Base-by-base conservation (phyloP, 1,140 invertebrate genomes). In the Papilio glaucus region DNA sequence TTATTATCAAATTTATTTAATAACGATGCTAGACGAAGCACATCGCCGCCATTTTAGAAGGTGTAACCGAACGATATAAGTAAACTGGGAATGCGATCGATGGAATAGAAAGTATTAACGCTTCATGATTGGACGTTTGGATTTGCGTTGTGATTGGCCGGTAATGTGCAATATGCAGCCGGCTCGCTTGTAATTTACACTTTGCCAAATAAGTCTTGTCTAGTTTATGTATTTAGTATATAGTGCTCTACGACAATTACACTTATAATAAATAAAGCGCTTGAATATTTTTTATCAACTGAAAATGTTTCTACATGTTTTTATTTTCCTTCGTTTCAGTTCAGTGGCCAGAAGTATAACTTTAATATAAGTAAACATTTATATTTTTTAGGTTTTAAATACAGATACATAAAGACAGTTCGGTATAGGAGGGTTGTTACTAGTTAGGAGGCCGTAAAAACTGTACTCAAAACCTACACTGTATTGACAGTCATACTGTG, bases 81-180 rank as follows among this genome's bases (percentile, higher is more conserved):
- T 13, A 69, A 69, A 69, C 67, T 49, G 29, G 24, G 67, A 69
- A 69, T 69, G 67, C 18, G 24, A 68, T 45, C 67, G 24, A 69
- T 69, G n/a, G 67, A 69, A 68, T 68, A 68, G 67, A 69, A 69
- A 69, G 67, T 69, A 29, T 69, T 33, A 45, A 45, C 65, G 67
- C 41, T 49, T 33, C 41, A 49, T 33, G 26, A 69, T 69, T 69
- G 67, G 67, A 49, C 24, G 67, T 69, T 69, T 69, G n/a, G 5
- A 26, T 69, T 49, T 15, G 67, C 12, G 13, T 33, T 26, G 42
- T 33, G 41, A 69, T 69, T 69, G 67, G 67, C 26, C 8, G 67
- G 29, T 29, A 18, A 53, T 53, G 67, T 53, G 67, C 24, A 39
- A 49, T 49, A 69, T 49, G 26, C 67, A 49, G 33, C 12, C 33